These are phyloP conservation scores for Astatotilapia flaviijosephi DNA, from an alignment of 2,113 vertebrate genomes.

Conservation along the genomic window DNA sequence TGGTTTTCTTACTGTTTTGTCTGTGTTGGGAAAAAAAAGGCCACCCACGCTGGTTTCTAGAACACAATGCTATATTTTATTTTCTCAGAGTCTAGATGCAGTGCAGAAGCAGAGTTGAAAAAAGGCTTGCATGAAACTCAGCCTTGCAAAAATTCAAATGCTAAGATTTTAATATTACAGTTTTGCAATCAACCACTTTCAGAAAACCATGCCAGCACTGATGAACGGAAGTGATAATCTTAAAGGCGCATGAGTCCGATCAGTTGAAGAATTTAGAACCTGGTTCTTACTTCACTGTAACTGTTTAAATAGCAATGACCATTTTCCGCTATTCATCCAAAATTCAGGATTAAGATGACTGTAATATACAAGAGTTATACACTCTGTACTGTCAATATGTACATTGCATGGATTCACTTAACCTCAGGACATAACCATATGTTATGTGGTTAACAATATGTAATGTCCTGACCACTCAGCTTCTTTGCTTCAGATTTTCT, in stretches of 20 bases:
- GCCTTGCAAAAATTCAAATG: not conserved
- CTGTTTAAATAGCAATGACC: not conserved
- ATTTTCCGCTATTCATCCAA: not conserved
- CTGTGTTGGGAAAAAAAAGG: not conserved
- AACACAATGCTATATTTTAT: not conserved
- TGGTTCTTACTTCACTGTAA: not conserved
- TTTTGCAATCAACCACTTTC: not conserved
- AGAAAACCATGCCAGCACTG: not conserved
- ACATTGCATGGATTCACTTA: conserved; percentile 47
- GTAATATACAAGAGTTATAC: not conserved
- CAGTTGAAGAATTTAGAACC: not conserved
- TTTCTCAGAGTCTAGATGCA: not conserved
- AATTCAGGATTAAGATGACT: not conserved
- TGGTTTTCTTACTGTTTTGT: not conserved
- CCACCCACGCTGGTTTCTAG: not conserved
- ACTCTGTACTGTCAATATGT: conserved; percentile 51
- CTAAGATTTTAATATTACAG: not conserved
- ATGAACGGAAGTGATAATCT: not conserved
- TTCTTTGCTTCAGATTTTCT: conserved; percentile 42
- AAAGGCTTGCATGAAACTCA: not conserved
- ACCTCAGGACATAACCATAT: conserved; percentile 37
- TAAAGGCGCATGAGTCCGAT: not conserved
- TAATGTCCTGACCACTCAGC: conserved; percentile 35
- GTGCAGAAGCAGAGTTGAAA: not conserved
- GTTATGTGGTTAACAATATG: conserved; percentile 19